Base-by-base conservation (phyloP, 92 coral and sea anemone species). In the Epizoanthus rinbou region DNA sequence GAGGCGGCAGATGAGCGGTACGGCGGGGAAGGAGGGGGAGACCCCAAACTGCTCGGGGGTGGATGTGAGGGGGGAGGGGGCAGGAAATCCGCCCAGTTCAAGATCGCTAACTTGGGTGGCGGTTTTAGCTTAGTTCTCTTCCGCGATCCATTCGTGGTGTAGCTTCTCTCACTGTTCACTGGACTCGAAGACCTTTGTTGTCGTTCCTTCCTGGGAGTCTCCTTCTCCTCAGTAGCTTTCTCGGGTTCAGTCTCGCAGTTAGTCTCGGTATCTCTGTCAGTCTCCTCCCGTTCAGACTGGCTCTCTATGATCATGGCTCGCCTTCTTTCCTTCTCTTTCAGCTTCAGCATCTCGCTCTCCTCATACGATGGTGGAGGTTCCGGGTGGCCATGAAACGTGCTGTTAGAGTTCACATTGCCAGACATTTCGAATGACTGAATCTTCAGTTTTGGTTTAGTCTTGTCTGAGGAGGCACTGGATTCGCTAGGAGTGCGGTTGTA, bases 61-160 rank as follows among this genome's bases (percentile, higher is more conserved):
- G 99, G 99, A 45, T 94, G 95, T 2, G 95, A 90, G 1, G 99
- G 99, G 31, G 99, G 99, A 2, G 98, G 98, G 63, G 99, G 99
- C 1, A 97, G 88, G 17, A 97, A 80, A 76, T 97, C 99, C 10
- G 99, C 99, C 99, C 99, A 97, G 88, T 97, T 97, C 31, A 97
- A 88, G 63, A 97, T 97, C 24, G 99, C 98, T 50, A 97, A 58
- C 25, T 98, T 90, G 0, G 99, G 99, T 19, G 92, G 95, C 4
- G 99, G 99, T 80, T 97, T 97, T 4, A 97, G 89, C 7, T 88
- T 98, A 68, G 93, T 92, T 66, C 93, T 86, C 74, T 89, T 86
- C 18, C 98, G 87, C 35, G 94, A 91, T 14, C 94, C 88, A 19
- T 94, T 89, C 3, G 98, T 93, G 6, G 86, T 93, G 58, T 92